These are phyloP conservation scores for Balearica regulorum DNA, from an alignment of 2,797 vertebrate species.

Conservation along the genomic window DNA sequence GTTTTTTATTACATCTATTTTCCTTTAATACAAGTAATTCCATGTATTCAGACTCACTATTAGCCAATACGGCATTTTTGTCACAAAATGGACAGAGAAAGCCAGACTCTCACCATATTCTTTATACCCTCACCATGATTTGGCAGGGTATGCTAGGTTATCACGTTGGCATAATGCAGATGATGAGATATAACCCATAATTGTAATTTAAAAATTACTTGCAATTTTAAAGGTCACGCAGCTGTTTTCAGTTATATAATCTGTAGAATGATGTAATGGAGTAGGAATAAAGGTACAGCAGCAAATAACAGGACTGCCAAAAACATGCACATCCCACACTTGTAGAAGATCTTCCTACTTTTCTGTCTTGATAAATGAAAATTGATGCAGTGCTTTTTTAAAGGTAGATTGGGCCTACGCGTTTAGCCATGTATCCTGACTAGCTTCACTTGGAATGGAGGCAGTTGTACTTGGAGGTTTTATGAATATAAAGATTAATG, in stretches of 20 bases:
- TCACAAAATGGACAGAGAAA: not conserved
- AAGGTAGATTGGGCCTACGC: not conserved
- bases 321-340: not conserved
- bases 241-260: not conserved
- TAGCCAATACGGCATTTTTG: not conserved
- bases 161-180: not conserved
- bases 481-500: constrained; percentile 59
- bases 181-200: not conserved
- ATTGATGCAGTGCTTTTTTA: not conserved
- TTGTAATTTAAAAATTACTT: not conserved
- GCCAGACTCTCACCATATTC: not conserved
- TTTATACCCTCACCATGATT: not conserved
- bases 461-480: constrained; percentile 21
- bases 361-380: not conserved
- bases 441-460: not conserved
- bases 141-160: not conserved
- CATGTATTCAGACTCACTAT: not conserved
- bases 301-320: not conserved
- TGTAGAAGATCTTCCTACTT: not conserved
- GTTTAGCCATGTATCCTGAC: not conserved
- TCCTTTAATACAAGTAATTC: not conserved
- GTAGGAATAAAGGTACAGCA: not conserved
- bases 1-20: not conserved
- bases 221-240: constrained; percentile 17
- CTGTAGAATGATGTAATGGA: not conserved